Base-by-base conservation (phyloP, 2,113 vertebrate genomes). In the Oryzias woworae region DNA sequence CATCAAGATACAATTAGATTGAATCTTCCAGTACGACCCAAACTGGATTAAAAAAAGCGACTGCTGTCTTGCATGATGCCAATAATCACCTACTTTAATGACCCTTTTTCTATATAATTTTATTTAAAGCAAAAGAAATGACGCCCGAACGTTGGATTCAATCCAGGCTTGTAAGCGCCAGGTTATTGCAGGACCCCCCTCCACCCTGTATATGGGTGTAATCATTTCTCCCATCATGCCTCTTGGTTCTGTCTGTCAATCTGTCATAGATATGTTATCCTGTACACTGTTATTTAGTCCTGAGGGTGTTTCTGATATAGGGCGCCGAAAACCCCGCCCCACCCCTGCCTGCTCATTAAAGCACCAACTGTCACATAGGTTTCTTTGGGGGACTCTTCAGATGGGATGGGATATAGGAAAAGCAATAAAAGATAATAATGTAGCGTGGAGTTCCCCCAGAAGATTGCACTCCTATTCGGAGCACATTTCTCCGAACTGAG, bases 241-340 rank as follows among this genome's bases (percentile, higher is more conserved):
- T 56, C 36, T 3, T 2, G 2, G 71, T 67, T 36, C 59, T 53
- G 62, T 46, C 63, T 58, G 71, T 76, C 74, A 73, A 36, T 52
- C 51, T 63, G 62, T 71, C 59, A 60, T 47, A 60, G 14, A 69
- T 58, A 59, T 43, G 67, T 67, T 57, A 75, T 67, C 28, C 44
- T 41, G 64, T 41, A 49, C 55, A 45, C 60, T 71, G 59, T 71
- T 69, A 53, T 68, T 59, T n/a, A 17, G 14, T 59, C 82, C 73
- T 14, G 0, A 17, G 70, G 77, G 82, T 23, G 47, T 62, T 74
- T 48, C 47, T 24, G 49, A 28, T 1, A 62, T 50, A 59, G 58
- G 55, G n/a, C 49, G 66, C 55, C 55, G 68, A 74, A 66, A 82
- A 73, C 47, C 3, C 28, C 20, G 5, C 26, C 20, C 28, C 3